These are phyloP conservation scores for Bubo blakistoni DNA, from an alignment of 2,113 vertebrate genomes.

Conservation along the genomic window DNA sequence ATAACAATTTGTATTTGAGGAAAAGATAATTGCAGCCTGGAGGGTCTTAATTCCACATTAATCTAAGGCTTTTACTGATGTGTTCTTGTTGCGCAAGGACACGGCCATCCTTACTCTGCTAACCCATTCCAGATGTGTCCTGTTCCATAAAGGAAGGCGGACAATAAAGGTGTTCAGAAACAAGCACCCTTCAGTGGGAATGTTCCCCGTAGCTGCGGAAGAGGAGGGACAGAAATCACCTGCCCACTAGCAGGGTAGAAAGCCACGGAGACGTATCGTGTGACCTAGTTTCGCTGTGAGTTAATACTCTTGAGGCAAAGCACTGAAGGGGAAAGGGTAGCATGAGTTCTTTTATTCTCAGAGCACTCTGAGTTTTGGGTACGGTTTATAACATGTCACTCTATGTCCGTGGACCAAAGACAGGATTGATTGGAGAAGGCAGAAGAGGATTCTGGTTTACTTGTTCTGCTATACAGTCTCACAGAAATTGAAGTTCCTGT, in stretches of 20 bases:
- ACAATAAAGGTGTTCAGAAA: background rate
- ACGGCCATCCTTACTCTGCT: background rate
- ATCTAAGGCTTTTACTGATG: background rate
- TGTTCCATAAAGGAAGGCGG: background rate
- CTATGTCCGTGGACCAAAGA: background rate
- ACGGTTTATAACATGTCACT: background rate
- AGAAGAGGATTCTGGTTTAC: background rate
- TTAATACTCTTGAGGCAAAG: background rate
- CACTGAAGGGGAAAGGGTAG: background rate
- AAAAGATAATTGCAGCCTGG: background rate
- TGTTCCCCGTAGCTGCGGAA: background rate
- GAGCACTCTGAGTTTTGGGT: background rate
- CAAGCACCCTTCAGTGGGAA: background rate
- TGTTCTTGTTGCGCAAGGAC: background rate
- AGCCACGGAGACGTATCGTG: background rate
- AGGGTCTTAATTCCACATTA: background rate
- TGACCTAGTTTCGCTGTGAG: background rate
- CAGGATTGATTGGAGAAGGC: background rate
- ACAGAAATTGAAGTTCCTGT: background rate
- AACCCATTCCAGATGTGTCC: accelerated
- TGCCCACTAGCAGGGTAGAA: background rate
- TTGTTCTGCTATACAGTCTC: background rate
- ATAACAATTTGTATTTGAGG: background rate
- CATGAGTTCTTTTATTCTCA: slow-evolving; percentile 1
- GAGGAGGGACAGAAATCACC: background rate